Evolutionary conservation across 2,113 vertebrate genomes (phyloP), one percentile per base, ranked within the genome.

Genomic region (Neolamprologus caudopunctatus): DNA sequence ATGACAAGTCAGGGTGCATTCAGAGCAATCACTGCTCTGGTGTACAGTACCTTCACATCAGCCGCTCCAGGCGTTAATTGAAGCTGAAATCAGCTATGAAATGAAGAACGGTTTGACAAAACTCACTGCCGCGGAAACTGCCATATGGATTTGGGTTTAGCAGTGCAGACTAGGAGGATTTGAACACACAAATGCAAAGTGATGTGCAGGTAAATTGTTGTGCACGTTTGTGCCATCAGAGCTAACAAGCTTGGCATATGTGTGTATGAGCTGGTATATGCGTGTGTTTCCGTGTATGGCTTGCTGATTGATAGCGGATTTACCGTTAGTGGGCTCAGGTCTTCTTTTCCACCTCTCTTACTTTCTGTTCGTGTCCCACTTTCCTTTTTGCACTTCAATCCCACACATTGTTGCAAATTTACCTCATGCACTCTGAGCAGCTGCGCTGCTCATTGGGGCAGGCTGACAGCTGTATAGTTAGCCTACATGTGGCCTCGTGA

Each of bases 211-310:
- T 81, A 91, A 86, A 51, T 73, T 53, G 35, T 78, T 79, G 50
- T 53, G 73, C 87, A 75, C 83, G 51, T 89, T 90, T 84, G 57
- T n/a, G 17, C 82, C 73, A 82, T 93, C 83, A 79, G 85, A 85
- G 68, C 88, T 91, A 93, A 94, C 93, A 93, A 94, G 91, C 61
- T 91, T 85, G 51, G 24, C 9, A 28, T 54, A n/a, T 42, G 28
- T 53, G 14, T 4, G 16, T 28, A 6, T 66, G 68, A 13, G 28
- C 81, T 8, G 47, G 31, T 16, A 68, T 81, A 40, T 63, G 9
- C 42, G 84, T 78, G 84, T 75, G 58, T 79, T 45, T 35, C 21
- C 6, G 26, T 85, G 55, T 54, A 33, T 61, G 40, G 55, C 75
- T 10, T 81, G 68, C 31, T 90, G 63, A 88, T 84, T 84, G 87